Base-by-base conservation (phyloP, 2,797 vertebrate genomes). In the Leptoclinus maculatus region DNA sequence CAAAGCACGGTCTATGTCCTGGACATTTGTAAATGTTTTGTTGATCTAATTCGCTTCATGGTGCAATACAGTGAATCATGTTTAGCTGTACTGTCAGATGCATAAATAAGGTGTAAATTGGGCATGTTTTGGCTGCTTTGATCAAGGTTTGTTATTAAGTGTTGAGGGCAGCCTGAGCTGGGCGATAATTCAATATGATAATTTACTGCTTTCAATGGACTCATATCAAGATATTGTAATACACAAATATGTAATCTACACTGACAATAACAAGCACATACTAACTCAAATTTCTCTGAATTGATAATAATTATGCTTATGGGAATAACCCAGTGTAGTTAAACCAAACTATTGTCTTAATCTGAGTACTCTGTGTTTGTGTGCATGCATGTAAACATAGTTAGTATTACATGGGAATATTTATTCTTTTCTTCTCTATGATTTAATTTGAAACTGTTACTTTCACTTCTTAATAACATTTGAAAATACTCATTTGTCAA, bases 11-110 rank as follows among this genome's bases (percentile, higher is more conserved):
- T 81, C 85, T 63, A 74, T 78, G 72, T 49, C 73, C 25, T 25
- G 84, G 68, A 84, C 54, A 43, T 75, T 68, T 83, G 49, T 74
- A 67, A 82, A 75, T 82, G 47, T 78, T 85, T 79, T 80, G 80
- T 82, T 80, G 72, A 87, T 83, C 76, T 72, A 68, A 70, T 81
- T 71, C n/a, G 38, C 63, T 51, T 74, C 34, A 25, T 19, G 27
- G 58, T 66, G 68, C 76, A 71, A 75, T 19, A 5, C 47, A 67
- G 53, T 57, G 54, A 73, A 73, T 63, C 36, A 57, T 71, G 53
- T 70, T 78, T 78, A 34, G 39, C 60, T 1, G 25, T 29, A 63
- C 21, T 66, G 72, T 79, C 74, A 67, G 71, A 74, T 57, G 13
- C 3, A 62, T 38, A 43, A 69, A 66, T 62, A 25, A 58, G 47